A percentile compares a stretch with the other conserved stretches of the same genome.
phyloP scores from a whole-genome alignment of 2,888 invertebrate species.

The Pseudococcus jackbeardsleyi region DNA sequence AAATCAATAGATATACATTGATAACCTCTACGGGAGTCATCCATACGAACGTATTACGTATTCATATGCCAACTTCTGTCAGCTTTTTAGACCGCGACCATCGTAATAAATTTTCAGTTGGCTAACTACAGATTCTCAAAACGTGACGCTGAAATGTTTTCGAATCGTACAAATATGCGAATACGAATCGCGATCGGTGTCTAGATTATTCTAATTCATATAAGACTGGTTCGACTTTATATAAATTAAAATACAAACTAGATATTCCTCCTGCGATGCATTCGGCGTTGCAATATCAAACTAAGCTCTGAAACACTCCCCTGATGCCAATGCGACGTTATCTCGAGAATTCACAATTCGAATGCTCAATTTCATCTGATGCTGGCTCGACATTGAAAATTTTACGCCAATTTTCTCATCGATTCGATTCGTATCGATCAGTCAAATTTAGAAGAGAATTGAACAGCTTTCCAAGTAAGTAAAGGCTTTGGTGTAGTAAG shows the following conservation, averaged over 20 bases:
- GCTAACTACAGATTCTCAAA: background rate
- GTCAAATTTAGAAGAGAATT: no score
- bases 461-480: no score
- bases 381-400: background rate
- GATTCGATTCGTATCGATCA: background rate
- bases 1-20: slow-evolving; percentile 16
- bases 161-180: background rate
- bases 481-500: no score
- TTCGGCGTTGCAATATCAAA: background rate
- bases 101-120: slow-evolving; percentile 44
- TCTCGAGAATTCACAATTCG: background rate
- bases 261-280: background rate
- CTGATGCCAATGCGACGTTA: background rate
- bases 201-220: slow-evolving; percentile 13
- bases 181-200: background rate
- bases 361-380: background rate
- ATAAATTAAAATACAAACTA: background rate
- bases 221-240: background rate
- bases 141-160: slow-evolving; percentile 27
- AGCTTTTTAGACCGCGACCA: slow-evolving; percentile 41
- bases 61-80: slow-evolving; percentile 20
- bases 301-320: background rate
- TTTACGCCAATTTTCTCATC: background rate
- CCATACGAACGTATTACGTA: background rate
- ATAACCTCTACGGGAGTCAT: slow-evolving; percentile 14